phyloP scores from a whole-genome alignment of 2,888 invertebrate genomes.

The Siphlonurus alternatus region DNA sequence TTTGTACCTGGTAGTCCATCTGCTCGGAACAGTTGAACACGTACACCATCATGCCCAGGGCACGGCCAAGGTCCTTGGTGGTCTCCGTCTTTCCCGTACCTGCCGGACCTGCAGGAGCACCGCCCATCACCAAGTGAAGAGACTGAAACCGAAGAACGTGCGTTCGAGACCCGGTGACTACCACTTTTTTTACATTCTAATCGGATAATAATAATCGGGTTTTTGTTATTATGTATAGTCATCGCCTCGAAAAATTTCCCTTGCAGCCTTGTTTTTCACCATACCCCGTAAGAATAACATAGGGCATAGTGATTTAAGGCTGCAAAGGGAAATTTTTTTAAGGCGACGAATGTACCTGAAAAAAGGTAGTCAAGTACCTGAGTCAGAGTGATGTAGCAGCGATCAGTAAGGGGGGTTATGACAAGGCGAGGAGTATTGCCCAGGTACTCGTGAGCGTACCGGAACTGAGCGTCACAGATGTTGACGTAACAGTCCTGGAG shows the following conservation, averaged over 20 bases:
- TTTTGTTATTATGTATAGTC: neutral
- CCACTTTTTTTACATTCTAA: neutral
- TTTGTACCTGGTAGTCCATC: conserved; percentile 87
- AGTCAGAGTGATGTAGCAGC: conserved; percentile 89
- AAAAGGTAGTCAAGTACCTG: too few relatives aligned
- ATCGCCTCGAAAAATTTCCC: too few relatives aligned
- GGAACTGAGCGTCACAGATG: conserved; percentile 87
- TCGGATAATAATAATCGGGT: neutral
- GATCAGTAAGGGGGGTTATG: conserved; percentile 86
- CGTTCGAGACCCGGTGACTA: neutral
- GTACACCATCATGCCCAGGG: conserved; percentile 89
- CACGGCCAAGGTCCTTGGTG: conserved; percentile 86
- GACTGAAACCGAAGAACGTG: conserved; percentile 33
- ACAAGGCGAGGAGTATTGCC: conserved; percentile 88
- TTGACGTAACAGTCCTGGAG: conserved; percentile 74
- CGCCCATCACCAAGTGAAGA: conserved; percentile 84
- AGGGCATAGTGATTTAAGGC: too few relatives aligned
- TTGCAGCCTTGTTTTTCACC: too few relatives aligned
- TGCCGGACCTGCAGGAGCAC: conserved; percentile 92
- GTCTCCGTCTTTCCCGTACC: conserved; percentile 96
- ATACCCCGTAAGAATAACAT: too few relatives aligned
- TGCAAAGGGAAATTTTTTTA: too few relatives aligned
- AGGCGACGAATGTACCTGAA: too few relatives aligned
- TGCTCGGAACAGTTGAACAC: conserved; percentile 96
- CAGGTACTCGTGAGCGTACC: conserved; percentile 84